Conservation (phyloP, 2,888 invertebrate genomes). For the Tuberolachnus salignus region DNA sequence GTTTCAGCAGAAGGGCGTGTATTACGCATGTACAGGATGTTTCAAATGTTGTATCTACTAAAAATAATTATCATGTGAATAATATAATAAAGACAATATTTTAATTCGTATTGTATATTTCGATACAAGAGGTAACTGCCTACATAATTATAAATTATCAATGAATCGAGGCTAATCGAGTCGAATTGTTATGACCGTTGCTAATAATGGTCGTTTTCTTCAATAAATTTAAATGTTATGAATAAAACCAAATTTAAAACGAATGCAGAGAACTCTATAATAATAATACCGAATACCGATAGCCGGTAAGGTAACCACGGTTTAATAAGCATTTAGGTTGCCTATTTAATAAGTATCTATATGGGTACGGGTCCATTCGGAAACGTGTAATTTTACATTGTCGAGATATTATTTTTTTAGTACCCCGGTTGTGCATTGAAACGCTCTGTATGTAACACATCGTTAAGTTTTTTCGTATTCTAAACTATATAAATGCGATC, state of each 20-base stretch:
- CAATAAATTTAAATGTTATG: too few relatives aligned
- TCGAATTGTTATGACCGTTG: too few relatives aligned
- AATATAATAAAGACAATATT: background rate
- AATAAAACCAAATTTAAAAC: background rate
- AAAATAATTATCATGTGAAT: background rate
- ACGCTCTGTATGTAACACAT: conserved; percentile 27
- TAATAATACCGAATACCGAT: background rate
- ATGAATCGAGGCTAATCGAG: too few relatives aligned
- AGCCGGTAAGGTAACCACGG: too few relatives aligned
- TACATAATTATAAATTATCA: background rate
- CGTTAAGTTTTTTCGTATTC: background rate
- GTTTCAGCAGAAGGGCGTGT: conserved; percentile 43
- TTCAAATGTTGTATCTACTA: background rate
- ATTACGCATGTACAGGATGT: conserved; percentile 9
- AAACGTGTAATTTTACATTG: too few relatives aligned
- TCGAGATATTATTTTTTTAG: too few relatives aligned
- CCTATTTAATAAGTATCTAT: background rate
- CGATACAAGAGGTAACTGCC: too few relatives aligned
- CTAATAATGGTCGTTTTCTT: too few relatives aligned
- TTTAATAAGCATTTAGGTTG: background rate
- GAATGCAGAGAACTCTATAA: too few relatives aligned
- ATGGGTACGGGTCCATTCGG: background rate
- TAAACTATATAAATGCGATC: conserved; percentile 21
- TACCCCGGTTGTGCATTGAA: background rate
- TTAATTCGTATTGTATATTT: background rate